Conservation (phyloP, 2,888 invertebrate species). For the Drosophila gaucha region DNA sequence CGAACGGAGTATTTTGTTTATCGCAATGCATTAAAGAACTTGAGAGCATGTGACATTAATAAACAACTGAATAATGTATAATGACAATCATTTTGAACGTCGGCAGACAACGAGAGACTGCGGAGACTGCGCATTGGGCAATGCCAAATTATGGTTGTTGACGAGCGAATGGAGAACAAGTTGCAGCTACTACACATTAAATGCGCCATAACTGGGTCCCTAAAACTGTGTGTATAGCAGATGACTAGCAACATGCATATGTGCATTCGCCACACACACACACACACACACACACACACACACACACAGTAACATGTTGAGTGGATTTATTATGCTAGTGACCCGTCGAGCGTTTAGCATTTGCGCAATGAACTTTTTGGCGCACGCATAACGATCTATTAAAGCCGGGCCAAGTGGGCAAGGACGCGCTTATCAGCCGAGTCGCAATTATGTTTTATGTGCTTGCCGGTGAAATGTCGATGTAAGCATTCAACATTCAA, state of each 20-base stretch:
- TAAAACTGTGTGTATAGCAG: constrained; percentile 9
- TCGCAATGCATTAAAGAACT: constrained; percentile 45
- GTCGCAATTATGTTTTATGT: constrained; percentile 27
- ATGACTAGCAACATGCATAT: constrained; percentile 7
- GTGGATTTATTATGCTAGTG: constrained; percentile 14
- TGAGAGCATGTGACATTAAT: constrained; percentile 64
- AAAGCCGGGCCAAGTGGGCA: constrained; percentile 23
- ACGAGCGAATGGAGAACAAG: constrained; percentile 43
- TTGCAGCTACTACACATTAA: constrained; percentile 43
- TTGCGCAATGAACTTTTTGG: constrained; percentile 31
- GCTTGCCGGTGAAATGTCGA: constrained; percentile 4
- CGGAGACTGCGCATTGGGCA: constrained; percentile 38
- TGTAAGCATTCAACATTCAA: constrained; percentile 10
- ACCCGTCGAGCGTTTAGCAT: constrained; percentile 18
- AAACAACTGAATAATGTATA: constrained; percentile 55
- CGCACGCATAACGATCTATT: constrained; percentile 30
- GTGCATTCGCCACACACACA: not conserved
- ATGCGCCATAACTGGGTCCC: constrained; percentile 19
- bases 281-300: not conserved
- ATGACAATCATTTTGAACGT: constrained; percentile 51
- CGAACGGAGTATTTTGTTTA: constrained; percentile 17
- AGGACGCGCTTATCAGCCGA: constrained; percentile 32
- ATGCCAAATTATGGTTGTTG: constrained; percentile 44
- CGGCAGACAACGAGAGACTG: constrained; percentile 3
- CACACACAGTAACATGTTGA: not conserved